Evolutionary conservation across 2,888 invertebrate genomes (phyloP), one percentile per base, ranked within the genome.

Genomic region (Apamea crenata): DNA sequence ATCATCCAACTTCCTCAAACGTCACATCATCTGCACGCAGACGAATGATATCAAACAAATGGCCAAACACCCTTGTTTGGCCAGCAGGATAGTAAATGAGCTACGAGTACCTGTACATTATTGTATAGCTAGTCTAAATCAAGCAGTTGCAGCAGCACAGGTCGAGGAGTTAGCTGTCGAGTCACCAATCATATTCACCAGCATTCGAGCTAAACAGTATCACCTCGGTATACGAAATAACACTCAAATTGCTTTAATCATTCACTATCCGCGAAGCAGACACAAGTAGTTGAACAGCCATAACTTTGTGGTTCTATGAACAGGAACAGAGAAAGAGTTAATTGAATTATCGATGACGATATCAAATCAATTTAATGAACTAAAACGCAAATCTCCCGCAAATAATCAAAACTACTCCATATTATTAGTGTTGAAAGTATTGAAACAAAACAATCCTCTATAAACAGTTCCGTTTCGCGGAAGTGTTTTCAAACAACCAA

Each of bases 1-100:
- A 63, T 65, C 65, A 66, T 61, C 75, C 2, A 61, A 86, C 75
- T 86, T 82, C 82, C 82, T 86, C 76, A 86, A 70, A 82, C 74
- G 82, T 73, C 63, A 85, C 68, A 29, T 67, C 53, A 47, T 29
- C 50, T 65, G 32, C 14, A 36, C 65, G 40, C n/a, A 40, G 44
- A 36, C 36, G 59, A 53, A 53, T 61, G 7, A 53, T 61, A 36
- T 61, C 7, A 44, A 61, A 80, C 59, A 16, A 59, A 82, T 44
- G 67, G n/a, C 59, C 61, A 25, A 68, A 76, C 25, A 36, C n/a
- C 36, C 36, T 36, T 5, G 36, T 36, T 36, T 36, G 18, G 50
- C 53, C 77, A 53, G 36, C 29, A 14, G 44, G 44, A 61, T 68
- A 16, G 29, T 44, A 36, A 50, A 76, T 80, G 18, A 32, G 21